Evolutionary conservation across 2,888 invertebrate genomes (phyloP).

Genomic region (Caenorhabditis sp.): DNA sequence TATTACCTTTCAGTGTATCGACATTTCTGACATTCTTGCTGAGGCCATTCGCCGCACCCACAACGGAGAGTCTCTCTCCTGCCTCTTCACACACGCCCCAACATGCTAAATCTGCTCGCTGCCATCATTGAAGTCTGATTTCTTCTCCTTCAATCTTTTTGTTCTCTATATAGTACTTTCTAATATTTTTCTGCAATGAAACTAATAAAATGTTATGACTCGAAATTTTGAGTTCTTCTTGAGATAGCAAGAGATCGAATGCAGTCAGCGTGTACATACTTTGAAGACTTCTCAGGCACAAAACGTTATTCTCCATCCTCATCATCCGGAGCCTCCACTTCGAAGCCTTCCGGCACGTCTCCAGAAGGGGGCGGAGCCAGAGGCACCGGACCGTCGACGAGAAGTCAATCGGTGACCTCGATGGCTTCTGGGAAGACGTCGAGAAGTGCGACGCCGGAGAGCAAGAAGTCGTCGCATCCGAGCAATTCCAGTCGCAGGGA

Average conservation of each 20-base stretch:
- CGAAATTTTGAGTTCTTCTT: background rate
- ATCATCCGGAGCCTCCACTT: conserved; percentile 13
- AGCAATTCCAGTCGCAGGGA: conserved; percentile 34
- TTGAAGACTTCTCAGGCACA: too few relatives aligned
- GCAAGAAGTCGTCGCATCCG: conserved; percentile 53
- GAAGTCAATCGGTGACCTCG: conserved; percentile 56
- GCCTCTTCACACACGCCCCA: conserved; percentile 98
- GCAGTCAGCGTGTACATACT: too few relatives aligned
- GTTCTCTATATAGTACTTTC: conserved; percentile 5
- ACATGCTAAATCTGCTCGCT: conserved; percentile 82
- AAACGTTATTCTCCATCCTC: conserved; percentile 25
- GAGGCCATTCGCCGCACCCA: conserved; percentile 99
- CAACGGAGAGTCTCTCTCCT: conserved; percentile 98
- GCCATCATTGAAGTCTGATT: too few relatives aligned
- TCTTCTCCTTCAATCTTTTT: conserved; percentile 2
- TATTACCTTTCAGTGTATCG: conserved; percentile 90
- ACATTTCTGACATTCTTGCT: conserved; percentile 99
- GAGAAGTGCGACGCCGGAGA: conserved; percentile 61
- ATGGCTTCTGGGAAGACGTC: conserved; percentile 54
- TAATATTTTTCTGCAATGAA: background rate
- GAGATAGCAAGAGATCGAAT: background rate
- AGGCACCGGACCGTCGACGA: conserved; percentile 54
- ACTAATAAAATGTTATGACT: too few relatives aligned
- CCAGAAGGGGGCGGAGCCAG: conserved; percentile 15
- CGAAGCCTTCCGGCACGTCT: conserved; percentile 38